Evolutionary conservation across 2,888 invertebrate species (phyloP).

Genomic region (Drosophila mulleri): DNA sequence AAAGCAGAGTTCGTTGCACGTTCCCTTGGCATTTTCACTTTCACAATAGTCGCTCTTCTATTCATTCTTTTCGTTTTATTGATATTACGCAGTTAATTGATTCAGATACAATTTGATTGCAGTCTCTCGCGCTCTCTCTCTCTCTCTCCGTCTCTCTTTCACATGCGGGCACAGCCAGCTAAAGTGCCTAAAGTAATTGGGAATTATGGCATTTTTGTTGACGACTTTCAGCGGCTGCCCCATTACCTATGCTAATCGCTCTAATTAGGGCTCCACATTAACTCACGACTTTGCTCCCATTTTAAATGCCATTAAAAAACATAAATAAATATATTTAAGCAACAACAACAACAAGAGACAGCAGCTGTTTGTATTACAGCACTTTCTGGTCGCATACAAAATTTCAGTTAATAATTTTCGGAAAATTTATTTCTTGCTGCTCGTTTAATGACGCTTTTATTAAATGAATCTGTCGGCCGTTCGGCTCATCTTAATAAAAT

Average conservation of each 20-base stretch:
- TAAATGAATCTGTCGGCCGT: constrained; percentile 61
- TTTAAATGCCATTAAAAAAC: constrained; percentile 66
- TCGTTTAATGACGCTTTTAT: constrained; percentile 72
- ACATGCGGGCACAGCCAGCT: constrained; percentile 33
- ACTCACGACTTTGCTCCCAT: constrained; percentile 23
- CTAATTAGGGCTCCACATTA: constrained; percentile 26
- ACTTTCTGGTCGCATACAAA: constrained; percentile 1
- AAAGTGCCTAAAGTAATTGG: constrained; percentile 1
- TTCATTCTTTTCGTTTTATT: constrained; percentile 47
- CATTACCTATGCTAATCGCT: constrained; percentile 29
- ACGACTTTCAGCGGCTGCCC: not conserved
- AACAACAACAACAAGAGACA: constrained; percentile 2
- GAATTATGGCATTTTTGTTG: constrained; percentile 1
- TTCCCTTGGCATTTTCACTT: constrained; percentile 62
- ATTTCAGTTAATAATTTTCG: constrained; percentile 52
- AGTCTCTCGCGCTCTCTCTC: not conserved
- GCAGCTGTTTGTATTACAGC: constrained; percentile 52
- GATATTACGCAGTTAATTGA: constrained; percentile 65
- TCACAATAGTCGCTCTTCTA: constrained; percentile 33
- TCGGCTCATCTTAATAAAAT: constrained; percentile 59
- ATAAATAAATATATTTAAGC: constrained; percentile 17
- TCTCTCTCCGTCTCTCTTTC: not conserved
- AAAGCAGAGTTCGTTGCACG: constrained; percentile 69
- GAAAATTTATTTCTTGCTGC: constrained; percentile 59
- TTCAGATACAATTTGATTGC: constrained; percentile 59